Percentiles rank a stretch among this genome's conserved stretches.
phyloP scores from a whole-genome alignment of 2,888 invertebrate species.

The Caenorhabditis uteleia region DNA sequence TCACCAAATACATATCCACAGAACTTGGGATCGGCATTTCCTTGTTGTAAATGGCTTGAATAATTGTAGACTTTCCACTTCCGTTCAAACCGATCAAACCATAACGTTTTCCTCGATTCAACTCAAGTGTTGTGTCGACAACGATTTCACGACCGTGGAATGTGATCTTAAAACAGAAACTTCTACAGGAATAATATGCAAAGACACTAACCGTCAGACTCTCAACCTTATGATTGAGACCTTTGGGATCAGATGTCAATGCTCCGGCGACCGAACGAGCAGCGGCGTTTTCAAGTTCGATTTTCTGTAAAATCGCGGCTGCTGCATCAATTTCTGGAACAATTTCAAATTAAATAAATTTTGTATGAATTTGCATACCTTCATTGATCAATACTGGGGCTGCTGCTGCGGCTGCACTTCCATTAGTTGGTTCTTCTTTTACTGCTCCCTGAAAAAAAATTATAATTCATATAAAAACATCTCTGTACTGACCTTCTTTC shows the following conservation, averaged over 20 bases:
- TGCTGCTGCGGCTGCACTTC: slow-evolving; percentile 15
- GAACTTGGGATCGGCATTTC: slow-evolving; percentile 93
- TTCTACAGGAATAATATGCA: neutral
- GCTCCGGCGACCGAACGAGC: slow-evolving; percentile 93
- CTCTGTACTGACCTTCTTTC: no score
- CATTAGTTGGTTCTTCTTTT: slow-evolving; percentile 6
- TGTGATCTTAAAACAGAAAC: slow-evolving; percentile 76
- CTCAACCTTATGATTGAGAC: slow-evolving; percentile 91
- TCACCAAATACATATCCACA: slow-evolving; percentile 93
- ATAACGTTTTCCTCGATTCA: slow-evolving; percentile 95
- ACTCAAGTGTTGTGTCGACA: slow-evolving; percentile 91
- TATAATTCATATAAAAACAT: no score
- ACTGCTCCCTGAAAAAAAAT: slow-evolving; percentile 2
- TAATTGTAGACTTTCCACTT: slow-evolving; percentile 90
- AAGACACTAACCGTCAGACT: slow-evolving; percentile 43
- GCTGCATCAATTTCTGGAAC: slow-evolving; percentile 57
- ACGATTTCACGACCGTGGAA: slow-evolving; percentile 96
- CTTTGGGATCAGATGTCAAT: slow-evolving; percentile 90
- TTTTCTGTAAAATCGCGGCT: slow-evolving; percentile 67
- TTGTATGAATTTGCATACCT: neutral
- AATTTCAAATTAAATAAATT: neutral
- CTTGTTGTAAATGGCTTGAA: slow-evolving; percentile 87
- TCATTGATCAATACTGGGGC: slow-evolving; percentile 25
- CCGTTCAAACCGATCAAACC: slow-evolving; percentile 97
- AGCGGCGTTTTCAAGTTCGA: slow-evolving; percentile 85